phyloP scores from a whole-genome alignment of 37 sponge, comb jelly and placozoan species.

The Amphimedon queenslandica region DNA sequence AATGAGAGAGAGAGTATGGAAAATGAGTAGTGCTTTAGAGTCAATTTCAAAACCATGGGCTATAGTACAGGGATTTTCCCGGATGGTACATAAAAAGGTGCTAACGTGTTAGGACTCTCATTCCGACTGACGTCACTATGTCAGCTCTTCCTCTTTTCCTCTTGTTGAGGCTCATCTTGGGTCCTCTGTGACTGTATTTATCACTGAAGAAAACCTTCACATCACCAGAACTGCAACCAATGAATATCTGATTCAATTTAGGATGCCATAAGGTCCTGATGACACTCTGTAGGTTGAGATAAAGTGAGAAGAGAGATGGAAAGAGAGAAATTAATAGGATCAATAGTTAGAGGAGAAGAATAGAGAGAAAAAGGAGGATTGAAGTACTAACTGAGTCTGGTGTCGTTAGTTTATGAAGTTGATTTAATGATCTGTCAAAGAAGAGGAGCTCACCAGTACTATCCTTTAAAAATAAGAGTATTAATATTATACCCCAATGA shows the following conservation, averaged over 20 bases:
- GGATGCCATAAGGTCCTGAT: slow-evolving; percentile 85
- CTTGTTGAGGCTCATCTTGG: slow-evolving; percentile 66
- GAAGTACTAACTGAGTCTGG: slow-evolving; percentile 54
- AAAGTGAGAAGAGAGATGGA: too few species aligned
- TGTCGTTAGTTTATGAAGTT: slow-evolving; percentile 46
- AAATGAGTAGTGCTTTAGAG: not conserved
- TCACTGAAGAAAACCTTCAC: slow-evolving; percentile 70
- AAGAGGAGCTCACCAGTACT: slow-evolving; percentile 67
- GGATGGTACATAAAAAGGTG: not conserved
- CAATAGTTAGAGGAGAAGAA: too few species aligned
- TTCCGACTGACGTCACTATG: slow-evolving; percentile 14
- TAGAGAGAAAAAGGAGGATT: not conserved
- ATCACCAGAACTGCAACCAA: slow-evolving; percentile 76
- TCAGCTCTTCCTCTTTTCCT: slow-evolving; percentile 28
- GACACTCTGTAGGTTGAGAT: slow-evolving; percentile 78
- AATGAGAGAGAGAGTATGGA: not conserved
- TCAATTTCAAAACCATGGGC: not conserved
- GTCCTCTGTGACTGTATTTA: slow-evolving; percentile 68
- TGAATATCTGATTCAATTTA: slow-evolving; percentile 88
- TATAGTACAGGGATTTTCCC: not conserved
- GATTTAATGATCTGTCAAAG: slow-evolving; percentile 56
- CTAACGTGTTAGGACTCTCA: slow-evolving; percentile 40
- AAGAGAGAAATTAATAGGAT: too few species aligned
- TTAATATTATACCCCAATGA: too few species aligned
- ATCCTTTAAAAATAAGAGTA: not conserved